These are phyloP conservation scores for Drosophila kanekoi DNA, from an alignment of 2,888 invertebrate genomes.

Conservation along the genomic window DNA sequence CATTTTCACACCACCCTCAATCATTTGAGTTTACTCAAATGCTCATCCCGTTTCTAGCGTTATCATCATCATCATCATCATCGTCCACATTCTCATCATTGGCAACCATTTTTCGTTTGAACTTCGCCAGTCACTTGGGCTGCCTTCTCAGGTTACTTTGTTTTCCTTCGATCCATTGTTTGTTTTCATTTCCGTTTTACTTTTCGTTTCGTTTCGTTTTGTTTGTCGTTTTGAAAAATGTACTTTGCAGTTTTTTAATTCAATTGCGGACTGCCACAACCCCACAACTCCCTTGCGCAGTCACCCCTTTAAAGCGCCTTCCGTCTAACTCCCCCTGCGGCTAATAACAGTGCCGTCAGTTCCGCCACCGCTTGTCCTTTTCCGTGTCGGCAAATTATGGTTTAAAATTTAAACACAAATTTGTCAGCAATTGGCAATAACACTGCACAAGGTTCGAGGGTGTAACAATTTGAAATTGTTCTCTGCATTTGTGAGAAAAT, in stretches of 20 bases:
- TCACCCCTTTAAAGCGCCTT: slow-evolving; percentile 57
- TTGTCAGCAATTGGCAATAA: slow-evolving; percentile 51
- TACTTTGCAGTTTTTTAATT: slow-evolving; percentile 59
- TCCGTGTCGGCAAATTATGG: slow-evolving; percentile 62
- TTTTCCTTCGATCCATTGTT: slow-evolving; percentile 71
- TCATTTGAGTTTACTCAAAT: slow-evolving; percentile 28
- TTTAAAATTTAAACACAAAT: slow-evolving; percentile 73
- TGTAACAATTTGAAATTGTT: not conserved
- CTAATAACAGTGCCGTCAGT: slow-evolving; percentile 63
- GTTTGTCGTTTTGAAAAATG: slow-evolving; percentile 67
- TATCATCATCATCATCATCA: slow-evolving; percentile 28
- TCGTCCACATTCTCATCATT: slow-evolving; percentile 25
- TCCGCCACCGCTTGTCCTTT: slow-evolving; percentile 44
- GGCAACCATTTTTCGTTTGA: slow-evolving; percentile 63
- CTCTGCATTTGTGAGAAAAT: slow-evolving; percentile 5
- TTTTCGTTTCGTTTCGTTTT: slow-evolving; percentile 65
- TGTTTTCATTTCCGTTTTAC: slow-evolving; percentile 77
- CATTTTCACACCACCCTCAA: slow-evolving; percentile 70
- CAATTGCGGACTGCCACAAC: slow-evolving; percentile 75
- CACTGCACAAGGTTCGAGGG: slow-evolving; percentile 34
- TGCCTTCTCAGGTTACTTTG: slow-evolving; percentile 74
- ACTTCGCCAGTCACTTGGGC: slow-evolving; percentile 41
- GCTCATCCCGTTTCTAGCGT: slow-evolving; percentile 12
- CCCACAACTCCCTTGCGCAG: slow-evolving; percentile 23
- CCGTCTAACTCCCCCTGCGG: slow-evolving; percentile 44